Conservation (phyloP, 2,113 vertebrate species). For the Illadopsis cleaveri region DNA sequence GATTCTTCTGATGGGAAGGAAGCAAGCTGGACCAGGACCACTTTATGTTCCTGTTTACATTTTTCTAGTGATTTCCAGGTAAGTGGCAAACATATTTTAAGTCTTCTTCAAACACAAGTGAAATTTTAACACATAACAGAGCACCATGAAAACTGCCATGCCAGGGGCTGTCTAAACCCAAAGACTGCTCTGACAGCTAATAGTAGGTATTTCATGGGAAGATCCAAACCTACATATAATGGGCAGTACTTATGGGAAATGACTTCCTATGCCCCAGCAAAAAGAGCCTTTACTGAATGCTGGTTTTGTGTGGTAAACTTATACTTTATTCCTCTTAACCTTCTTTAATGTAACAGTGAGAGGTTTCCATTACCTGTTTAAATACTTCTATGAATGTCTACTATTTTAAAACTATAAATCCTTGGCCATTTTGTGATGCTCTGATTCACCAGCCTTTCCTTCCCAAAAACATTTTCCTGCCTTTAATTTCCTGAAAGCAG, state of each 20-base stretch:
- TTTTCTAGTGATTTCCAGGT: background rate
- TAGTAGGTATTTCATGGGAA: background rate
- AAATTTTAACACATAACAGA: background rate
- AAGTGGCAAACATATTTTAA: background rate
- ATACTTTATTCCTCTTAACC: background rate
- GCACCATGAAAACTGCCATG: background rate
- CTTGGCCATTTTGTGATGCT: background rate
- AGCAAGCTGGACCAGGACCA: background rate
- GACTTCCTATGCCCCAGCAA: background rate
- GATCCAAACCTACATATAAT: background rate
- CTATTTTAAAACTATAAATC: background rate
- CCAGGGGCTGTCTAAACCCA: background rate
- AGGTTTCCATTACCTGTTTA: background rate
- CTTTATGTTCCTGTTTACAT: background rate
- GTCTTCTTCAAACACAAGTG: background rate
- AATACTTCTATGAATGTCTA: background rate
- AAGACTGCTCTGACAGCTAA: background rate
- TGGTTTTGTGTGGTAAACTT: background rate
- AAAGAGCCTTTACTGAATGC: background rate
- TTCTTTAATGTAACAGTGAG: background rate
- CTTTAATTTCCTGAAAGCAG: background rate
- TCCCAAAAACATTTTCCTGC: background rate
- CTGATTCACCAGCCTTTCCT: background rate
- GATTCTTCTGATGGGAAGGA: background rate
- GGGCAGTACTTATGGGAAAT: background rate